phyloP scores from a whole-genome alignment of 2,888 invertebrate genomes.

The Gymnosoma rotundatum region DNA sequence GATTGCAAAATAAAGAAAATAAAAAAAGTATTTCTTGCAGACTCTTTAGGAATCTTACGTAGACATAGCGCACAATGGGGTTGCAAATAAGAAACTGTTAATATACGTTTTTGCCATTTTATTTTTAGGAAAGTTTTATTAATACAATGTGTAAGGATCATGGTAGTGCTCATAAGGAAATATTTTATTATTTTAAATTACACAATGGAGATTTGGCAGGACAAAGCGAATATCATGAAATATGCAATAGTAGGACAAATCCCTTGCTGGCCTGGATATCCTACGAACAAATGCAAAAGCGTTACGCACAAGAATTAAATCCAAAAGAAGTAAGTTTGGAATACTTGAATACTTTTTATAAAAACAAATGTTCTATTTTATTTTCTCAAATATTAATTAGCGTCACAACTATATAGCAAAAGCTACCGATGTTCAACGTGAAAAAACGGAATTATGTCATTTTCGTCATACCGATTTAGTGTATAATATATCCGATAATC shows the following conservation, averaged over 20 bases:
- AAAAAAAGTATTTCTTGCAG: too few relatives aligned
- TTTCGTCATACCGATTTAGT: conserved; percentile 78
- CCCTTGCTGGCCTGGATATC: conserved; percentile 78
- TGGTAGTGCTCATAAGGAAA: conserved; percentile 74
- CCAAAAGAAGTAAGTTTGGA: conserved; percentile 75
- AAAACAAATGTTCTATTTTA: neutral
- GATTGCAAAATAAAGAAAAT: too few relatives aligned
- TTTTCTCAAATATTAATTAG: conserved; percentile 48
- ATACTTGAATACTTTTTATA: too few relatives aligned
- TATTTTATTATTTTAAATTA: conserved; percentile 77
- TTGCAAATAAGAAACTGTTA: too few relatives aligned
- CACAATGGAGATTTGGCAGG: conserved; percentile 77
- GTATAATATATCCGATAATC: conserved; percentile 74
- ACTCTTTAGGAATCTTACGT: too few relatives aligned
- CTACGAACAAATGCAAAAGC: conserved; percentile 74
- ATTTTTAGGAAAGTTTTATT: conserved; percentile 75
- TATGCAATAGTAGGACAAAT: conserved; percentile 73
- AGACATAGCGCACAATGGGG: too few relatives aligned
- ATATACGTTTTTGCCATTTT: too few relatives aligned
- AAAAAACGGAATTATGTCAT: conserved; percentile 78
- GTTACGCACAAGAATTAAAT: conserved; percentile 76
- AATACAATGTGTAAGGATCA: conserved; percentile 79
- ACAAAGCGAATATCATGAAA: conserved; percentile 74
- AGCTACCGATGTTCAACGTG: conserved; percentile 77
- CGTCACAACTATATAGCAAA: conserved; percentile 78